Evolutionary conservation across 2,113 vertebrate genomes (phyloP), one percentile per base, ranked within the genome.

Genomic region (Hepsetus odoe): DNA sequence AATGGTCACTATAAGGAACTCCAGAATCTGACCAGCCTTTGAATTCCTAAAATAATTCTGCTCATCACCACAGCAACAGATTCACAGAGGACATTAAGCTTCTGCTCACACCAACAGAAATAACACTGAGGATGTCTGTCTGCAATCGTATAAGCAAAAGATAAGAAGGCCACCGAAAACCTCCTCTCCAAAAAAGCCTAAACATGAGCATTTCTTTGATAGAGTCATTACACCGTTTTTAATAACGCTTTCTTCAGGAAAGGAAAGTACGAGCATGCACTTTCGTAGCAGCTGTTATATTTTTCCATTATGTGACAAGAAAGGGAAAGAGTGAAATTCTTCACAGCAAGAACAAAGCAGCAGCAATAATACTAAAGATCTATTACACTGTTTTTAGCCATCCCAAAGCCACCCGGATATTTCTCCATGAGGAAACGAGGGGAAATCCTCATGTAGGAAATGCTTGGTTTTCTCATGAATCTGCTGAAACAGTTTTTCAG

Each of bases 271-370:
- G 76, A 86, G 84, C 84, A 80, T 82, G 81, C 81, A 76, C 84
- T 76, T 84, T 84, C 82, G 55, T 82, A 53, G 35, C 18, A 53
- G 72, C 84, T 22, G 58, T 87, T 89, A 88, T 90, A 89, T 88
- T 88, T 87, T 85, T 83, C 89, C 90, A 92, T 91, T 90, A 88
- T 72, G 78, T 82, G 73, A 83, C 85, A 82, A 77, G 62, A 80
- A 80, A 35, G 71, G n/a, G 75, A 82, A 64, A 80, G 77, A 83
- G 82, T 80, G 70, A 14, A 42, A 82, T 79, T 49, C 16, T 38
- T 76, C 79, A 75, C 85, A 81, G 80, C 83, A 87, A 80, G n/a
- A 85, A 85, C 80, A 86, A 78, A 87, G 80, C 81, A 82, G 26
- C 26, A 69, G 79, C 79, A 81, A 86, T 89, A 89, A 90, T 87